Base-by-base conservation (phyloP, 92 coral and sea anemone genomes). In the Heliopora coerulea region DNA sequence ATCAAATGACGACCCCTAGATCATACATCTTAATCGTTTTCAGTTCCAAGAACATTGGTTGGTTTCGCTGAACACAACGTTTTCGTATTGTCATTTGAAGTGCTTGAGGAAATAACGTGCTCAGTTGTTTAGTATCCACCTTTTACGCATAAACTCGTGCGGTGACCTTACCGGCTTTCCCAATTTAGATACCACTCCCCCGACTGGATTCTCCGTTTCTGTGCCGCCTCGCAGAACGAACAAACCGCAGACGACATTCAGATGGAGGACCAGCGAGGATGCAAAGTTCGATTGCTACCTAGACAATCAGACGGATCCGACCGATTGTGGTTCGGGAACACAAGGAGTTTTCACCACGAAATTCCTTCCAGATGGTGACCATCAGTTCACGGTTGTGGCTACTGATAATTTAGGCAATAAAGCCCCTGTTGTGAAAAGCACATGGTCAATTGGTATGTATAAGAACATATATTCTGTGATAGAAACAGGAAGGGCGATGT, bases 391-490 rank as follows among this genome's bases (percentile, higher is more conserved):
- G 18, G 77, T 70, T 0, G 63, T 70, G 2, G 77, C 77, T 5
- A 70, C 77, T 70, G 77, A 70, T 23, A 26, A 52, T 31, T 14
- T 54, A 28, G 77, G 77, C 52, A 70, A 70, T 24, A 33, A 50
- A 54, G 77, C 77, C 0, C 63, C 42, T 19, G 37, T 54, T 6
- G 49, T 54, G n/a, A 33, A 70, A 34, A 33, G 24, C 0, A 30
- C 18, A 32, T 70, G 77, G 77, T 26, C 63, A 9, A 23, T 70
- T 48, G 77, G 77, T 70, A 70, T 17, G 77, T 54, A n/a, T 8
- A 6, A n/a, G n/a, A n/a, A n/a, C n/a, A n/a, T n/a, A n/a, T n/a
- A n/a, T n/a, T n/a, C n/a, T n/a, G n/a, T n/a, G n/a, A n/a, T n/a
- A n/a, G n/a, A n/a, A n/a, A n/a, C n/a, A n/a, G n/a, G n/a, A n/a